A percentile compares a stretch with the other conserved stretches of the same genome.
Conservation (phyloP, 2,888 invertebrate genomes). For the Heliconius hortense region DNA sequence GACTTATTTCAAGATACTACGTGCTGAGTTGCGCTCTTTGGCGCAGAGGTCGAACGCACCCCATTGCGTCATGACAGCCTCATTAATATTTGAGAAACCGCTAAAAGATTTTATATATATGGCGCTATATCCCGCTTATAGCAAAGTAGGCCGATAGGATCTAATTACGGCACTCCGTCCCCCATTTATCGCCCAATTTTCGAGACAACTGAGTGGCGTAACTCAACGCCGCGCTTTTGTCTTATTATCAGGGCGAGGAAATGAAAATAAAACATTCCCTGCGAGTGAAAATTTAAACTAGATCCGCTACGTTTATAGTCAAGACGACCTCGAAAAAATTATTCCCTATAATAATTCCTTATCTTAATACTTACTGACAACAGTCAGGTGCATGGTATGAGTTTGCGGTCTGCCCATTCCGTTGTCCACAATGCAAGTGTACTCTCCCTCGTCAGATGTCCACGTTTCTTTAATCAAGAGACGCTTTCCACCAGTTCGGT, state of each 20-base stretch:
- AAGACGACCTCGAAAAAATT: too few species aligned
- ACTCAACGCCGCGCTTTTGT: too few species aligned
- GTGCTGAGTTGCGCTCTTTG: neutral
- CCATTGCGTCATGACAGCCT: neutral
- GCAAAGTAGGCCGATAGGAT: too few species aligned
- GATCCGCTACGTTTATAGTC: too few species aligned
- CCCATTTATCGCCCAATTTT: too few species aligned
- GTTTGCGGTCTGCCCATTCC: slow-evolving; percentile 56
- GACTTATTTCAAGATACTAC: neutral
- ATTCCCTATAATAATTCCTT: neutral
- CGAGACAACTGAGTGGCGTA: neutral
- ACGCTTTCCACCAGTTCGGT: slow-evolving; percentile 65
- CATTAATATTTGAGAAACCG: neutral
- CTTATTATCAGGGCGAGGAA: too few species aligned
- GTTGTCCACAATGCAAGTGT: slow-evolving; percentile 64
- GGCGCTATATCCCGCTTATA: neutral
- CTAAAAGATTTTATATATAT: too few species aligned
- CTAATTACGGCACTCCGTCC: too few species aligned
- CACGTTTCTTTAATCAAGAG: slow-evolving; percentile 63
- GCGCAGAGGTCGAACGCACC: neutral
- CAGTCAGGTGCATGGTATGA: slow-evolving; percentile 59
- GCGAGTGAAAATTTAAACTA: too few species aligned
- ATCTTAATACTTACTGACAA: slow-evolving; percentile 39
- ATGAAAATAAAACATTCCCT: too few species aligned
- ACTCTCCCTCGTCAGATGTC: slow-evolving; percentile 60